A percentile compares a stretch with the other conserved stretches of the same genome.
These are phyloP conservation scores for Pelobates cultripes DNA, from an alignment of 2,797 vertebrate species.

Conservation along the genomic window DNA sequence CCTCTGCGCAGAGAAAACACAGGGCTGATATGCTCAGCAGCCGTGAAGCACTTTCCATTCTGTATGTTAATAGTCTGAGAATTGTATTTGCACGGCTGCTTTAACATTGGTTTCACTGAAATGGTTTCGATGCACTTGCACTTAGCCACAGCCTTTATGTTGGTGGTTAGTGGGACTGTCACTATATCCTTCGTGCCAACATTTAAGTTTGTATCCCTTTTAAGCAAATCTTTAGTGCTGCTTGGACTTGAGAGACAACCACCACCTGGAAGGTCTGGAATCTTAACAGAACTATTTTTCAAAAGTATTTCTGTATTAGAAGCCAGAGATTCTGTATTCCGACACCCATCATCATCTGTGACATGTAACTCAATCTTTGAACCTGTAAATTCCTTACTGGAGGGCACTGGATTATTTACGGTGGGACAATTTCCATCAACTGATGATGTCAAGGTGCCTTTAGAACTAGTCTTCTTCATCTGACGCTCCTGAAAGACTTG, in stretches of 20 bases:
- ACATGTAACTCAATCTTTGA: not conserved
- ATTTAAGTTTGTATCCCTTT: slow-evolving; percentile 53
- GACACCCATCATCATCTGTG: not conserved
- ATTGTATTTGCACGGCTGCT: slow-evolving; percentile 71
- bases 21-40: slow-evolving; percentile 61
- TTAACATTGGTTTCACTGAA: slow-evolving; percentile 54
- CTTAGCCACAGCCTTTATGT: slow-evolving; percentile 33
- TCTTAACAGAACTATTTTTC: not conserved
- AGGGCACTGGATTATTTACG: slow-evolving; percentile 39
- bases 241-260: not conserved
- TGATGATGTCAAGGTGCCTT: slow-evolving; percentile 83
- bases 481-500: slow-evolving; percentile 93
- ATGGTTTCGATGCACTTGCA: slow-evolving; percentile 46
- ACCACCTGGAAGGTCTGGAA: not conserved
- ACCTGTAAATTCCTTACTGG: slow-evolving; percentile 55
- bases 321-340: slow-evolving; percentile 62
- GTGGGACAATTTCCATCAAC: slow-evolving; percentile 55
- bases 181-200: slow-evolving; percentile 46
- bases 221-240: slow-evolving; percentile 49
- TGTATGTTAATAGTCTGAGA: slow-evolving; percentile 60
- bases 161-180: slow-evolving; percentile 57
- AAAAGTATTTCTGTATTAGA: slow-evolving; percentile 57
- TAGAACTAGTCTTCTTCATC: slow-evolving; percentile 81
- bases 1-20: slow-evolving; percentile 75
- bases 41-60: slow-evolving; percentile 62